Evolutionary conservation across 2,888 invertebrate species (phyloP).

Genomic region (Charanyca ferruginea): DNA sequence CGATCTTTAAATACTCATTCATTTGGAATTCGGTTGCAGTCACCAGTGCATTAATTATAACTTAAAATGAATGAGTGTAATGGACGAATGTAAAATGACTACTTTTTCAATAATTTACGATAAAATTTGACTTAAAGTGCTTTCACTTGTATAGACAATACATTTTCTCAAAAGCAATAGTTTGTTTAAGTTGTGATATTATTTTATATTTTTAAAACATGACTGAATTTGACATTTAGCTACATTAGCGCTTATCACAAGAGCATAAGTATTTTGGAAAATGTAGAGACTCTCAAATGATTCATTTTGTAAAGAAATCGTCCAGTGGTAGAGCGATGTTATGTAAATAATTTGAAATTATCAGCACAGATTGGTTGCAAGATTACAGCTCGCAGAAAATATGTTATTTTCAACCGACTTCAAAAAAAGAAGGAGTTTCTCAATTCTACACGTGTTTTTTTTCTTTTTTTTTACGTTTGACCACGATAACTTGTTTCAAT

Average conservation of each 20-base stretch:
- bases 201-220: constrained; percentile 12
- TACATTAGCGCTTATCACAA: constrained; percentile 41
- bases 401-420: too few species aligned
- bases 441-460: too few species aligned
- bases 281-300: constrained; percentile 36
- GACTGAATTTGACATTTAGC: constrained; percentile 1
- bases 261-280: constrained; percentile 27
- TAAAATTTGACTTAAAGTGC: constrained; percentile 1
- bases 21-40: constrained; percentile 37
- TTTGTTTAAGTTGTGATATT: background rate
- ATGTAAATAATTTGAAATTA: background rate
- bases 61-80: constrained; percentile 24
- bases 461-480: too few species aligned
- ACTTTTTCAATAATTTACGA: constrained; percentile 19
- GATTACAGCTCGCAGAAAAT: too few species aligned
- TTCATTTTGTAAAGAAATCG: constrained; percentile 23
- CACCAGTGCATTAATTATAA: constrained; percentile 26
- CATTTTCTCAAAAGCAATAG: background rate
- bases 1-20: too few species aligned
- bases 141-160: background rate
- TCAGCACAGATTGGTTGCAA: too few species aligned
- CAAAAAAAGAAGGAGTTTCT: too few species aligned
- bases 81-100: constrained; percentile 3
- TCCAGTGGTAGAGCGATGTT: constrained; percentile 19
- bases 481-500: too few species aligned